A percentile compares a stretch with the other conserved stretches of the same genome.
Conservation (phyloP, 1,140 invertebrate genomes). For the Euborellia annulipes region DNA sequence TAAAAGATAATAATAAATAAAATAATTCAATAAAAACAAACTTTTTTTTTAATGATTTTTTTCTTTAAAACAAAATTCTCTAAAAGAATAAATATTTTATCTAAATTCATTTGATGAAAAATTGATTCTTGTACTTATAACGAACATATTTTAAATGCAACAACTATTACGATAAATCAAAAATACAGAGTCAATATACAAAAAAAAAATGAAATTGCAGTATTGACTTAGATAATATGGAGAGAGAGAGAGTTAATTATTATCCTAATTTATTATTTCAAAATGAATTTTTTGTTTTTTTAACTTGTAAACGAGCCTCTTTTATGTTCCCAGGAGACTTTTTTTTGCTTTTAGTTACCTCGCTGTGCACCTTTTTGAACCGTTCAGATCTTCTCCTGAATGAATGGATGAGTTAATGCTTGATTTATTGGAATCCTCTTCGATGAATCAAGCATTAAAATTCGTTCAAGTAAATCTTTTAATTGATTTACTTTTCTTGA, state of each 20-base stretch:
- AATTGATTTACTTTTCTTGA: conserved; percentile 80
- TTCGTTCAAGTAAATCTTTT: conserved; percentile 85
- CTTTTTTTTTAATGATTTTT: too few relatives aligned
- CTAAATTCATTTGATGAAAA: too few relatives aligned
- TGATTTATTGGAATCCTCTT: conserved; percentile 89
- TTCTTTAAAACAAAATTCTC: too few relatives aligned
- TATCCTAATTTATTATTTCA: neutral
- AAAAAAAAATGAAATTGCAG: neutral
- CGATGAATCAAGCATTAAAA: conserved; percentile 81
- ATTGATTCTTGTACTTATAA: too few relatives aligned
- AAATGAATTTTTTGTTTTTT: neutral
- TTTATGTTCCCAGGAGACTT: too few relatives aligned
- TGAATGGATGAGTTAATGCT: conserved; percentile 90
- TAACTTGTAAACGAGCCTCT: too few relatives aligned
- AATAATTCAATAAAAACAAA: too few relatives aligned
- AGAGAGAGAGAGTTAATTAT: neutral
- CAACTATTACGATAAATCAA: too few relatives aligned
- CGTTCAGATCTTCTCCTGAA: conserved; percentile 68
- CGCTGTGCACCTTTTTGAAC: neutral
- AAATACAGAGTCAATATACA: too few relatives aligned
- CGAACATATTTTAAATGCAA: too few relatives aligned
- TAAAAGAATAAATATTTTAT: too few relatives aligned
- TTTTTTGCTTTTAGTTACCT: conserved; percentile 1
- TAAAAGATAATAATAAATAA: too few relatives aligned
- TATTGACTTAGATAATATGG: neutral